phyloP scores from a whole-genome alignment of 2,113 vertebrate genomes.

The Sinocyclocheilus grahami region DNA sequence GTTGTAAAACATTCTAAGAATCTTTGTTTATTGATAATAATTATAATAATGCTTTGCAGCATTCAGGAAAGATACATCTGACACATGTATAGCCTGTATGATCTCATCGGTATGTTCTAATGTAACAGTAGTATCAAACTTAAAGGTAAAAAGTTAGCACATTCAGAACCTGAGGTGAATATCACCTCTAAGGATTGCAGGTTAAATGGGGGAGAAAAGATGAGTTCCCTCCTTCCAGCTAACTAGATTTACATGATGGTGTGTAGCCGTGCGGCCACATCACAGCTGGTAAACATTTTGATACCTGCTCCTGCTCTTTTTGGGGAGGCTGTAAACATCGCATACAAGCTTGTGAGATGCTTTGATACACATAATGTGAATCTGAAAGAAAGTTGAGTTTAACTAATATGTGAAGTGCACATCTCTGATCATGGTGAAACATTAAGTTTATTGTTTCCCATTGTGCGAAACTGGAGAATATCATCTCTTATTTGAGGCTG shows the following conservation, averaged over 20 bases:
- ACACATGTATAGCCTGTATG: not conserved
- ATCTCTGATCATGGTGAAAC: conserved; percentile 18
- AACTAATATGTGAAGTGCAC: conserved; percentile 16
- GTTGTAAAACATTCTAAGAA: too few species aligned
- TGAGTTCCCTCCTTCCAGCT: too few species aligned
- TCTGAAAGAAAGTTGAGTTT: conserved; percentile 4
- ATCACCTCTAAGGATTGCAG: not conserved
- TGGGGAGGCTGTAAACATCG: conserved; percentile 13
- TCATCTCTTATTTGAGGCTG: not conserved
- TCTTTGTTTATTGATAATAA: too few species aligned
- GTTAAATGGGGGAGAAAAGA: conserved; percentile 18
- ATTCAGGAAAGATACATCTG: not conserved
- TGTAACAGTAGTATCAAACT: not conserved
- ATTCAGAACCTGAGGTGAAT: not conserved
- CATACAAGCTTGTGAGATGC: conserved; percentile 2
- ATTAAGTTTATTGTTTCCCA: not conserved
- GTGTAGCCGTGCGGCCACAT: conserved; percentile 11
- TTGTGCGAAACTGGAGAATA: conserved; percentile 2
- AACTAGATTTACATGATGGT: too few species aligned
- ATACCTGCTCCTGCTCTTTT: not conserved
- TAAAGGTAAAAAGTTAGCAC: not conserved
- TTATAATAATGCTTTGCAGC: not conserved
- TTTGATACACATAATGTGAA: conserved; percentile 38
- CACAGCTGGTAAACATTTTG: conserved; percentile 40
- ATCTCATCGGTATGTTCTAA: not conserved